phyloP scores from a whole-genome alignment of 2,888 invertebrate genomes.

The Apeira syringaria region DNA sequence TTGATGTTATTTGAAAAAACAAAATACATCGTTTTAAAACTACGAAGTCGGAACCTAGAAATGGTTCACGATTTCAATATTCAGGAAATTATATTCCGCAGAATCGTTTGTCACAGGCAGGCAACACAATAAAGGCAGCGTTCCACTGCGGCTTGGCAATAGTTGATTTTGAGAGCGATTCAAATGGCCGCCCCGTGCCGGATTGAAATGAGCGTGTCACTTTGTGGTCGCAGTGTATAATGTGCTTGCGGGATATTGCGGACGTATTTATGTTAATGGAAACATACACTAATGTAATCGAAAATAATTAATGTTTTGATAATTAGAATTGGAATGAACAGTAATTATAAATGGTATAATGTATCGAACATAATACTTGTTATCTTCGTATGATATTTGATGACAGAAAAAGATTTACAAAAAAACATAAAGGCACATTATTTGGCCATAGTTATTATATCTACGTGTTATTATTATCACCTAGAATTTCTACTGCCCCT shows the following conservation, averaged over 20 bases:
- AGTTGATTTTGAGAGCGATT: conserved; percentile 15
- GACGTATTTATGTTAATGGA: neutral
- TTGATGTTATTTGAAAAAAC: too few species aligned
- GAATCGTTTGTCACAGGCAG: conserved; percentile 21
- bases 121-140: conserved; percentile 8
- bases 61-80: conserved; percentile 1
- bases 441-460: too few species aligned
- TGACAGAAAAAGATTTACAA: too few species aligned
- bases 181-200: conserved; percentile 7
- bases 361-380: too few species aligned
- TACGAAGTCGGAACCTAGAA: neutral
- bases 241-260: conserved; percentile 13
- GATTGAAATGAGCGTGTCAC: conserved; percentile 16
- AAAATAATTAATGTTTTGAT: too few species aligned
- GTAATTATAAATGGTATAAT: too few species aligned
- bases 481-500: too few species aligned
- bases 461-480: too few species aligned
- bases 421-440: too few species aligned
- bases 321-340: too few species aligned
- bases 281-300: neutral
- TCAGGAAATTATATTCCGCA: conserved; percentile 17
- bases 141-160: conserved; percentile 16
- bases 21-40: too few species aligned
- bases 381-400: too few species aligned
- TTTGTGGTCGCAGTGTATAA: conserved; percentile 31